Evolutionary conservation across 2,888 invertebrate genomes (phyloP).

Genomic region (Caenorhabditis angaria): DNA sequence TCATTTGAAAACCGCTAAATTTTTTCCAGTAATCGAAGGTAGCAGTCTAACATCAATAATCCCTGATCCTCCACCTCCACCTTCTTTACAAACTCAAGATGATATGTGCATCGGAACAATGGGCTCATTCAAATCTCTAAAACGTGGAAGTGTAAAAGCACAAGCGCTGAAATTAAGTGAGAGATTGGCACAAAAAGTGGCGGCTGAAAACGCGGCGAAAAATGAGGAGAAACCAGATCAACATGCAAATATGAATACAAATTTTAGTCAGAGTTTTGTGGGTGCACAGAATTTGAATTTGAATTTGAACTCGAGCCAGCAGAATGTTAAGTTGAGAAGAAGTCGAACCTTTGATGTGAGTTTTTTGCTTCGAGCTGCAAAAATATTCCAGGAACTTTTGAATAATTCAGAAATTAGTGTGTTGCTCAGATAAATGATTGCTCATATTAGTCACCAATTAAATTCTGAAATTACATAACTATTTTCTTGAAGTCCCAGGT

Average conservation of each 20-base stretch:
- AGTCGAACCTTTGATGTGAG: constrained; percentile 1
- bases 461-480: too few relatives aligned
- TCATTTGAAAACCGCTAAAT: too few relatives aligned
- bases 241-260: constrained; percentile 19
- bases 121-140: constrained; percentile 32
- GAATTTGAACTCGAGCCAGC: too few relatives aligned
- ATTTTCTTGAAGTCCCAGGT: too few relatives aligned
- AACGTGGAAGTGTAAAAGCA: constrained; percentile 37
- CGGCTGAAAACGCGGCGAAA: constrained; percentile 28
- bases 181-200: constrained; percentile 33
- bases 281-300: too few relatives aligned
- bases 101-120: constrained; percentile 41
- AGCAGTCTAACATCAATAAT: background rate
- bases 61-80: background rate
- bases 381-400: too few relatives aligned
- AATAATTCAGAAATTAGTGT: too few relatives aligned
- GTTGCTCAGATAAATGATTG: too few relatives aligned
- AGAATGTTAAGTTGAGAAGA: background rate
- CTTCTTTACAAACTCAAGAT: constrained; percentile 26
- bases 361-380: too few relatives aligned
- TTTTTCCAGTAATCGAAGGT: background rate
- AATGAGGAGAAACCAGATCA: constrained; percentile 18
- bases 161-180: constrained; percentile 42
- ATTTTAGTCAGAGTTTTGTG: too few relatives aligned
- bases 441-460: too few relatives aligned